Evolutionary conservation across 2,113 vertebrate species (phyloP).

Genomic region (Monarcha castaneiventris): DNA sequence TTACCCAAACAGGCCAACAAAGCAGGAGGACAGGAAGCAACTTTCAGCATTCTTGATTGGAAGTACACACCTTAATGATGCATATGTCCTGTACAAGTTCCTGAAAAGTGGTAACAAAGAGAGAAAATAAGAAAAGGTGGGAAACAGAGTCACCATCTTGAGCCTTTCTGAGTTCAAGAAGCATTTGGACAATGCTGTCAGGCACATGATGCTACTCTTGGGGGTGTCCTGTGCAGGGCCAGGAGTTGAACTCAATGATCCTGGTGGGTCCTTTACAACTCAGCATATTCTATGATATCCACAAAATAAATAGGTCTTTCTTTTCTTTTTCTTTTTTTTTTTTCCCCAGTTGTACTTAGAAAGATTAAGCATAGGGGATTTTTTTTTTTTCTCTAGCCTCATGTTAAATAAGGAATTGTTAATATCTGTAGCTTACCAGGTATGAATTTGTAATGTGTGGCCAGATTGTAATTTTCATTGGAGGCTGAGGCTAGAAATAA

Average conservation of each 20-base stretch:
- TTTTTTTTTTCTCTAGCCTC: not conserved
- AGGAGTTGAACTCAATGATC: rapidly evolving
- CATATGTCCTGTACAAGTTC: not conserved
- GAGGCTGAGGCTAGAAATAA: not conserved
- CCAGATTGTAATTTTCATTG: not conserved
- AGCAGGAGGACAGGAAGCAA: not conserved
- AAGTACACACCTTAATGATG: not conserved
- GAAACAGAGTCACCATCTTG: not conserved
- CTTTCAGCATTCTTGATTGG: not conserved
- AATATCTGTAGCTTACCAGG: not conserved
- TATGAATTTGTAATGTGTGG: not conserved
- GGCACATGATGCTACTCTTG: no score
- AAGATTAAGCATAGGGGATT: not conserved
- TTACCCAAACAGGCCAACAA: not conserved
- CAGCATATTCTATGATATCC: not conserved
- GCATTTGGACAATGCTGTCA: not conserved
- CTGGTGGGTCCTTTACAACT: not conserved
- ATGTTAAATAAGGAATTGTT: not conserved
- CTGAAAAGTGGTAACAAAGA: not conserved
- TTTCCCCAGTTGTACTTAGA: not conserved
- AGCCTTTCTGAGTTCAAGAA: not conserved
- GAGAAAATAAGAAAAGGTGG: not conserved
- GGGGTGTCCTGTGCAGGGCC: not conserved
- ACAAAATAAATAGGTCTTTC: not conserved
- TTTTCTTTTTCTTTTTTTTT: rapidly evolving